These are phyloP conservation scores for Poecilia latipinna DNA, from an alignment of 2,113 vertebrate species.

Conservation along the genomic window DNA sequence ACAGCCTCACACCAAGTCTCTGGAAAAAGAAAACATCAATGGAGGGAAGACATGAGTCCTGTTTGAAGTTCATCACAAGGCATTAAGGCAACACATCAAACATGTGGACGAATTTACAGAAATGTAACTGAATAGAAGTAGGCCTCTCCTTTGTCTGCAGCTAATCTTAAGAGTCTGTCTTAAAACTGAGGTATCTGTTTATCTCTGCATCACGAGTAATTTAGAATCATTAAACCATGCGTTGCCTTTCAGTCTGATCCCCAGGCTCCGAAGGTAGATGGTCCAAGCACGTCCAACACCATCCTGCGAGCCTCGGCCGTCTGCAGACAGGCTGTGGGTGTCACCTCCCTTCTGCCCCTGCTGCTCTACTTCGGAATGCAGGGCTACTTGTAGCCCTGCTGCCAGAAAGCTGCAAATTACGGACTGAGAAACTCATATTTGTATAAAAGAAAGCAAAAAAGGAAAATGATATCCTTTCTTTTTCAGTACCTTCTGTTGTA, in stretches of 20 bases:
- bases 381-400: conserved; percentile 66
- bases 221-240: neutral
- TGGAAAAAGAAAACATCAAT: too few species aligned
- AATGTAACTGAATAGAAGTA: neutral
- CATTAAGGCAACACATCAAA: neutral
- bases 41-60: too few species aligned
- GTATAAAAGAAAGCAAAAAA: conserved; percentile 69
- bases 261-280: conserved; percentile 75
- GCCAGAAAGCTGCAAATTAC: conserved; percentile 34
- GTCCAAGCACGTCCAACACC: conserved; percentile 73
- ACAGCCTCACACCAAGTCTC: too few species aligned
- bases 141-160: neutral
- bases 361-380: conserved; percentile 51
- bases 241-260: neutral
- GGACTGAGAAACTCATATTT: conserved; percentile 74
- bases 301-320: conserved; percentile 60
- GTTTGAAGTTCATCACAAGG: too few species aligned
- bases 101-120: neutral
- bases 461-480: conserved; percentile 61
- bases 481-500: conserved; percentile 65
- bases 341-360: conserved; percentile 66
- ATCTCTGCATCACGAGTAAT: neutral
- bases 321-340: conserved; percentile 22
- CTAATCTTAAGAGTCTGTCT: neutral
- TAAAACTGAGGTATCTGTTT: too few species aligned